These are phyloP conservation scores for Labia minor DNA, from an alignment of 2,888 invertebrate genomes.

Conservation along the genomic window DNA sequence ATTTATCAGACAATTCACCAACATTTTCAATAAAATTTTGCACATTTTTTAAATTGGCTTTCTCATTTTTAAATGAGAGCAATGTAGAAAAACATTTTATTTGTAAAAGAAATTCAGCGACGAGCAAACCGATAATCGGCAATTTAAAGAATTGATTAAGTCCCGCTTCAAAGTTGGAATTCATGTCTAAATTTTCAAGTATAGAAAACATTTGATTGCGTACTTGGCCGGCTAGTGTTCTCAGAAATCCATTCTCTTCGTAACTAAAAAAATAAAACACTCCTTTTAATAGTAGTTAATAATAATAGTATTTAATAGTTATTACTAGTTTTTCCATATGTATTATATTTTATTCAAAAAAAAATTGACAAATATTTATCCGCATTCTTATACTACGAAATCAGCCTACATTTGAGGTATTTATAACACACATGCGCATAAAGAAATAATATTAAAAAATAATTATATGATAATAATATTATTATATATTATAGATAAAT, in stretches of 20 bases:
- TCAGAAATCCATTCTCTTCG: neutral
- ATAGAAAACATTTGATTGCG: neutral
- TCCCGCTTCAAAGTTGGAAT: neutral
- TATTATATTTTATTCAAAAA: too few species aligned
- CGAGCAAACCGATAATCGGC: neutral
- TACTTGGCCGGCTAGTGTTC: neutral
- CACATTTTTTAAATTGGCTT: neutral
- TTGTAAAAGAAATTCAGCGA: conserved; percentile 6
- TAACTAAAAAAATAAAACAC: neutral
- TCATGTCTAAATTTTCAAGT: neutral
- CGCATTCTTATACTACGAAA: too few species aligned
- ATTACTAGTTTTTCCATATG: too few species aligned
- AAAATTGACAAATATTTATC: too few species aligned
- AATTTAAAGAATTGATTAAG: neutral
- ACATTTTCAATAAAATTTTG: conserved; percentile 1
- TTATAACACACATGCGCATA: too few species aligned
- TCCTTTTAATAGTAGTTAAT: too few species aligned
- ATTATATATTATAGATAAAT: too few species aligned
- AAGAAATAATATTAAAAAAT: too few species aligned
- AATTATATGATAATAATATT: too few species aligned
- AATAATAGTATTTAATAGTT: too few species aligned
- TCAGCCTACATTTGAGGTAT: too few species aligned
- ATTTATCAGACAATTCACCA: neutral
- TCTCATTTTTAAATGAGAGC: neutral
- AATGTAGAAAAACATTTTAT: neutral